Base-by-base conservation (phyloP, 1,140 invertebrate genomes). In the Brachionus calyciflorus region DNA sequence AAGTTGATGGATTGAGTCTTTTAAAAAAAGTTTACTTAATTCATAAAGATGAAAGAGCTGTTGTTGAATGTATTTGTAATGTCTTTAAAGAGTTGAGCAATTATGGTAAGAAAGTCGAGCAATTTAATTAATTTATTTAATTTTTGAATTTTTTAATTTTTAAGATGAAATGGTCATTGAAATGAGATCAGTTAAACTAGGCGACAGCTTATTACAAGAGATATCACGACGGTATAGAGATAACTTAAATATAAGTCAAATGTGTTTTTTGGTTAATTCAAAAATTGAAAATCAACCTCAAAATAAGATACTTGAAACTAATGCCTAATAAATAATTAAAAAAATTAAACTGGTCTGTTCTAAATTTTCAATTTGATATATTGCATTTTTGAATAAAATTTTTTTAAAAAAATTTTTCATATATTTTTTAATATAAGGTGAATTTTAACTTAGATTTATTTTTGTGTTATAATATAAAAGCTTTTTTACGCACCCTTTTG, bases 31-130 rank as follows among this genome's bases (percentile, higher is more conserved):
- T 46, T 6, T 73, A 73, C 17, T 21, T 17, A 7, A 73, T 37
- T 1, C 69, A 73, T 37, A 73, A 49, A 49, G 69, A 73, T 49
- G 46, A 55, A 4, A 24, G n/a, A 14, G 44, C 30, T 28, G 69
- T 55, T 14, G 69, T 73, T 12, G 69, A 73, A 17, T 49, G 46
- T 40, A 73, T 73, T 30, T 73, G 69, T 19, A 49, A 49, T 51
- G 49, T 73, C 0, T 55, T 73, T 40, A 73, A 73, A 33, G 46
- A 73, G n/a, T 37, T 73, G 9, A 73, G 44, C 46, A 24, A 21
- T 10, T 73, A 73, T n/a, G 44, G 69, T 73, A 51, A 49, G 12
- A n/a, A n/a, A n/a, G n/a, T n/a, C n/a, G n/a, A n/a, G n/a, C n/a
- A n/a, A n/a, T n/a, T n/a, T n/a, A n/a, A n/a, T n/a, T n/a, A n/a